Percentiles rank a stretch among this genome's conserved stretches.
Evolutionary conservation across 2,797 vertebrate genomes (phyloP).

Genomic region (Peromyscus attwateri): DNA sequence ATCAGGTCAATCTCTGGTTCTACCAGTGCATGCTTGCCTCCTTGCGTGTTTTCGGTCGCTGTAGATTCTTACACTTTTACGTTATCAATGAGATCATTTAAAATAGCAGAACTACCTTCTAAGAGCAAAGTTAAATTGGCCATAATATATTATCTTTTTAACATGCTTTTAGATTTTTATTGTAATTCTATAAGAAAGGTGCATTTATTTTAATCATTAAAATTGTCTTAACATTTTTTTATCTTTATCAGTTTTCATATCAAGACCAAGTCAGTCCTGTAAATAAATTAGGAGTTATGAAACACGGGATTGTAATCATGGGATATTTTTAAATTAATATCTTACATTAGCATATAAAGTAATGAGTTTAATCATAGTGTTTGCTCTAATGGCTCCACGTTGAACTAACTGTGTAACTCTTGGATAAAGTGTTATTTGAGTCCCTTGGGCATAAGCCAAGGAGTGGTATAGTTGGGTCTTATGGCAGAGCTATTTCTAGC

Average conservation of each 20-base stretch:
- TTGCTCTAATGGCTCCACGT: background rate
- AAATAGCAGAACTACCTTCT: background rate
- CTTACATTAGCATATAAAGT: background rate
- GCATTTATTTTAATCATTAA: background rate
- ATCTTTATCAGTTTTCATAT: background rate
- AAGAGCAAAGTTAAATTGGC: background rate
- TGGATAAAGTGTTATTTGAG: background rate
- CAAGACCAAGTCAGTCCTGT: background rate
- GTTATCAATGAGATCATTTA: background rate
- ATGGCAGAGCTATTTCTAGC: background rate
- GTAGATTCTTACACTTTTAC: background rate
- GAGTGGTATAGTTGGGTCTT: background rate
- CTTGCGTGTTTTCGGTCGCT: background rate
- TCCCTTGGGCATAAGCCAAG: background rate
- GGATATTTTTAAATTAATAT: background rate
- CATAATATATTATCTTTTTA: background rate
- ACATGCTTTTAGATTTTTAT: background rate
- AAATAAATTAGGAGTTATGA: background rate
- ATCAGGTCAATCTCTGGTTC: background rate
- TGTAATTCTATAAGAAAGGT: background rate
- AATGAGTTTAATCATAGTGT: background rate
- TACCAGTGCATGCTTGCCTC: background rate
- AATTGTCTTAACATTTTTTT: background rate
- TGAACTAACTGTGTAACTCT: background rate
- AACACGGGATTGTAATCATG: background rate